A percentile compares a stretch with the other conserved stretches of the same genome.
These are phyloP conservation scores for Pollenia labialis DNA, from an alignment of 2,888 invertebrate genomes.

Conservation along the genomic window DNA sequence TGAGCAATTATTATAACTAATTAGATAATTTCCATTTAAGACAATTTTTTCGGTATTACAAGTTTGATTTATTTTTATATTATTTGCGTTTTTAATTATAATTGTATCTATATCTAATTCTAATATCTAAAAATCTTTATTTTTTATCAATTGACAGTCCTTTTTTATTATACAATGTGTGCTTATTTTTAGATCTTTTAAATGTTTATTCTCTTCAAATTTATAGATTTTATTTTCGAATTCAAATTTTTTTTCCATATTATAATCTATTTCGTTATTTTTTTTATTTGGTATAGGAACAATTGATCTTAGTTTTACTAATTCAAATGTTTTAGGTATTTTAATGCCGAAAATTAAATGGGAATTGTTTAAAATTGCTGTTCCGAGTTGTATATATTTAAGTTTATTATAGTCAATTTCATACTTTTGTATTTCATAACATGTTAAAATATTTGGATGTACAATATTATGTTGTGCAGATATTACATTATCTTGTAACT, in stretches of 20 bases:
- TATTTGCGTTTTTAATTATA: too few relatives aligned
- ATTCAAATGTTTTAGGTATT: neutral
- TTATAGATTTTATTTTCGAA: neutral
- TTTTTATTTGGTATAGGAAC: neutral
- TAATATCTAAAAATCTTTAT: too few relatives aligned
- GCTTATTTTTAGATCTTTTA: fast-evolving
- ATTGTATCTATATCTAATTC: too few relatives aligned
- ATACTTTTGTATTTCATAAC: constrained; percentile 38
- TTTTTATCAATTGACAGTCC: too few relatives aligned
- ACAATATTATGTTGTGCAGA: constrained; percentile 59
- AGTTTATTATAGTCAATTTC: constrained; percentile 43
- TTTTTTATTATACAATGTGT: too few relatives aligned
- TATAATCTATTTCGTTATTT: neutral
- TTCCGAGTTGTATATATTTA: constrained; percentile 44
- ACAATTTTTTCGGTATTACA: too few relatives aligned
- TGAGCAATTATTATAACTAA: too few relatives aligned
- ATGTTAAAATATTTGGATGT: constrained; percentile 52
- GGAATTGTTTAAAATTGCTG: neutral
- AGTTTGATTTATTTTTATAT: too few relatives aligned
- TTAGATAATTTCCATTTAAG: fast-evolving
- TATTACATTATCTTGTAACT: constrained; percentile 46
- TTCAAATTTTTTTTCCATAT: neutral
- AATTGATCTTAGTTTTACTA: too few relatives aligned
- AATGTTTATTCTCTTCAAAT: neutral
- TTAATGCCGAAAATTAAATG: neutral